phyloP scores from a whole-genome alignment of 2,797 vertebrate species.

The Malacoctenus gilli region DNA sequence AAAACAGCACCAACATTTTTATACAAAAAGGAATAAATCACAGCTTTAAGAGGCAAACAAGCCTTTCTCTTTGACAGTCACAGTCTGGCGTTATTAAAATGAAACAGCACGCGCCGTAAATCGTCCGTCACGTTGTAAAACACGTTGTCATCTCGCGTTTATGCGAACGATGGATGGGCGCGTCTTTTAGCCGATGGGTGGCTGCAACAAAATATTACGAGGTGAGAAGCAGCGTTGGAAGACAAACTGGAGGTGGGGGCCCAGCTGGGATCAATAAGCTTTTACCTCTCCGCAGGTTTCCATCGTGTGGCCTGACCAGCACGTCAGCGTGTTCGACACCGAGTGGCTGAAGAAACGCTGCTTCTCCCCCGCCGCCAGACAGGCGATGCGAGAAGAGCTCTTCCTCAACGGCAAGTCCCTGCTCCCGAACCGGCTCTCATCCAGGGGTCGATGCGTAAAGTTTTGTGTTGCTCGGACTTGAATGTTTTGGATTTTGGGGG shows the following conservation, averaged over 20 bases:
- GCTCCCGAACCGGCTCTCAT: no score
- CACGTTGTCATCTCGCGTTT: not conserved
- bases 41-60: not conserved
- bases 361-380: slow-evolving; percentile 88
- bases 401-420: slow-evolving; percentile 89
- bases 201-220: not conserved
- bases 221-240: not conserved
- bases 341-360: slow-evolving; percentile 93
- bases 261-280: not conserved
- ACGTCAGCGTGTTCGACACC: slow-evolving; percentile 89
- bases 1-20: no score
- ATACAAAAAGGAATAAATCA: not conserved
- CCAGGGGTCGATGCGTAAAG: no score
- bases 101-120: not conserved
- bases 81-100: not conserved
- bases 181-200: not conserved
- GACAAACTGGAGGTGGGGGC: not conserved
- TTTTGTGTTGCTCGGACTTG: no score
- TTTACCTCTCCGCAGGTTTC: slow-evolving; percentile 80
- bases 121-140: not conserved
- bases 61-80: not conserved
- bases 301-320: slow-evolving; percentile 89
- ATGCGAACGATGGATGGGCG: not conserved
- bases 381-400: slow-evolving; percentile 82
- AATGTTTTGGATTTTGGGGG: no score